Base-by-base conservation (phyloP, 2,797 vertebrate species). In the Periparus ater region DNA sequence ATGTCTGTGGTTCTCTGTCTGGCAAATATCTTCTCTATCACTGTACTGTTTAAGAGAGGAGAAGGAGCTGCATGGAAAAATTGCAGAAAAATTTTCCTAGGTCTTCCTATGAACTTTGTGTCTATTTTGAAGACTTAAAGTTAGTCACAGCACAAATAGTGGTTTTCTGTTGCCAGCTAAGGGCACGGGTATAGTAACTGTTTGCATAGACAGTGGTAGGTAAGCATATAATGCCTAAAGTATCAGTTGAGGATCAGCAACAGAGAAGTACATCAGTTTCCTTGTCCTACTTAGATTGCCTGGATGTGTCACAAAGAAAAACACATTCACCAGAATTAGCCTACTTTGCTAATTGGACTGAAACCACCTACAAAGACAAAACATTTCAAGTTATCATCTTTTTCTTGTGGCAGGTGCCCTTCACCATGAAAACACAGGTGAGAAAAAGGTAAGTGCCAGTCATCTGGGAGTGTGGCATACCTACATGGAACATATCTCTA, bases 221-320 rank as follows among this genome's bases (percentile, higher is more conserved):
- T 22, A 55, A 55, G 61, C 34, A 25, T 4, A 2, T 48, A 77
- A 50, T 17, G 30, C 16, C 40, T 62, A 0, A 76, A 87, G 17
- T 57, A 23, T 42, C 38, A 71, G 22, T 38, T 67, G 42, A 85
- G 45, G 42, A 80, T 50, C 30, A 67, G 22, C 9, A 73, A 29
- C 3, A 63, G 34, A 66, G 45, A 47, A 61, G 34, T 34, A 1
- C 11, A 30, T 32, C n/a, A 57, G n/a, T 47, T 94, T 88, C 11
- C 17, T 80, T 63, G 88, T 81, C 73, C 73, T 80, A 72, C 51
- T 94, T 91, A 72, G 36, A 26, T 55, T 93, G 66, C 73, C 80
- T 93, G 76, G 51, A 78, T 90, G 66, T 81, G 76, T 91, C 90
- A 94, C 15, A 47, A 50, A 83, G 47, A 92, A 17, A 72, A 72